Evolutionary conservation across 2,888 invertebrate genomes (phyloP).

Genomic region (Byasa hedistus): DNA sequence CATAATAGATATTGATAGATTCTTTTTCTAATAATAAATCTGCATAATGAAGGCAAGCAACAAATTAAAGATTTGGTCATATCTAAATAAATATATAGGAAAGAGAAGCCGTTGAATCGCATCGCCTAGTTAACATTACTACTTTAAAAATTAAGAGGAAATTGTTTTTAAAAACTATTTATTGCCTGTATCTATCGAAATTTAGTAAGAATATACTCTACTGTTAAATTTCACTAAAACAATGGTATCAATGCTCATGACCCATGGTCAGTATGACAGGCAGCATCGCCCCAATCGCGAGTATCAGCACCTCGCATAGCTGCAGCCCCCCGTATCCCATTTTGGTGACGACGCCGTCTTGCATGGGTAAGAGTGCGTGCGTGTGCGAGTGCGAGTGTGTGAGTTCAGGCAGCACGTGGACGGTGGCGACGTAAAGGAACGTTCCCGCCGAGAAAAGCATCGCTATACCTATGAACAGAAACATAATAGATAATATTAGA

Average conservation of each 20-base stretch:
- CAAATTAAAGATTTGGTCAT: neutral
- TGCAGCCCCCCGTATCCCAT: slow-evolving; percentile 81
- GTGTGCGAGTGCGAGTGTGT: slow-evolving; percentile 77
- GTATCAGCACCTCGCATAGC: slow-evolving; percentile 87
- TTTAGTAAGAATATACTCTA: neutral
- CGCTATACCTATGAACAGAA: slow-evolving; percentile 83
- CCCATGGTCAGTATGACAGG: slow-evolving; percentile 95
- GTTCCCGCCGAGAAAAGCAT: slow-evolving; percentile 99
- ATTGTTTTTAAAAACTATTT: neutral
- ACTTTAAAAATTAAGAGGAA: neutral
- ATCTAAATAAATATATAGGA: neutral
- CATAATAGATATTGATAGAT: too few relatives aligned
- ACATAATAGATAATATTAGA: neutral
- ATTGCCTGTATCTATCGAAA: neutral
- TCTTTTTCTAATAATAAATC: too few relatives aligned
- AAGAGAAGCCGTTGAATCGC: neutral
- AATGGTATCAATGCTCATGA: slow-evolving; percentile 86
- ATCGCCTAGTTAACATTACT: neutral
- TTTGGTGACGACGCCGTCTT: slow-evolving; percentile 54
- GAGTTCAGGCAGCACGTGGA: slow-evolving; percentile 98
- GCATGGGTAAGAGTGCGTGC: slow-evolving; percentile 60
- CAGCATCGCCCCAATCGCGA: slow-evolving; percentile 92
- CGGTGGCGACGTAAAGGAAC: slow-evolving; percentile 98
- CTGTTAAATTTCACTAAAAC: neutral
- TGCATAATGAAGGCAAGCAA: neutral